Evolutionary conservation across 2,888 invertebrate genomes (phyloP).

Genomic region (Sabatieria punctata): DNA sequence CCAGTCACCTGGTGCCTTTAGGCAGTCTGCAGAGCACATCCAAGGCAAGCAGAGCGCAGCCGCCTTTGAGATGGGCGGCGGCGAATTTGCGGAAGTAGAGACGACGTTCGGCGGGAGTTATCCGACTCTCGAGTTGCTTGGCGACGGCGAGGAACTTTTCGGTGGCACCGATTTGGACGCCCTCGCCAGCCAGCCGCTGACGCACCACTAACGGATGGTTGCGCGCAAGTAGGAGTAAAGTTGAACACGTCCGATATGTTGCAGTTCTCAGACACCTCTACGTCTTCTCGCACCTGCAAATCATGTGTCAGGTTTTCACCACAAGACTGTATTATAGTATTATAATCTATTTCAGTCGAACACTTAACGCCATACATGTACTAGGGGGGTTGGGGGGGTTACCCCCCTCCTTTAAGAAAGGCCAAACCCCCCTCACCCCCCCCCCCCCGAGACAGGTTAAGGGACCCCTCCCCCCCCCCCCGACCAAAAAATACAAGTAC

Average conservation of each 20-base stretch:
- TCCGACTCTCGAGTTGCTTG: slow-evolving; percentile 33
- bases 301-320: too few species aligned
- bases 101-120: slow-evolving; percentile 79
- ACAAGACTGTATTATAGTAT: too few species aligned
- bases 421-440: too few species aligned
- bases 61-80: slow-evolving; percentile 87
- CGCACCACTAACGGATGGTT: slow-evolving; percentile 81
- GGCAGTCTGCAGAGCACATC: slow-evolving; percentile 91
- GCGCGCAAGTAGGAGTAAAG: slow-evolving; percentile 93
- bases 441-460: too few species aligned
- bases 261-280: too few species aligned
- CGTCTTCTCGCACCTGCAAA: too few species aligned
- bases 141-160: slow-evolving; percentile 29
- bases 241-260: slow-evolving; percentile 44
- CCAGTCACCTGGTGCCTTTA: slow-evolving; percentile 32
- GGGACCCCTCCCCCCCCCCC: too few species aligned
- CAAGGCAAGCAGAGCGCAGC: slow-evolving; percentile 86
- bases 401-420: too few species aligned
- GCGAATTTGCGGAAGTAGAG: slow-evolving; percentile 82
- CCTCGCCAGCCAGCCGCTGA: slow-evolving; percentile 52
- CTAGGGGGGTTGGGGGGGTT: too few species aligned
- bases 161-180: slow-evolving; percentile 25
- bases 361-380: too few species aligned
- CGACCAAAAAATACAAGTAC: too few species aligned
- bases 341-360: too few species aligned